Base-by-base conservation (phyloP, 2,797 vertebrate genomes). In the Lacerta agilis region DNA sequence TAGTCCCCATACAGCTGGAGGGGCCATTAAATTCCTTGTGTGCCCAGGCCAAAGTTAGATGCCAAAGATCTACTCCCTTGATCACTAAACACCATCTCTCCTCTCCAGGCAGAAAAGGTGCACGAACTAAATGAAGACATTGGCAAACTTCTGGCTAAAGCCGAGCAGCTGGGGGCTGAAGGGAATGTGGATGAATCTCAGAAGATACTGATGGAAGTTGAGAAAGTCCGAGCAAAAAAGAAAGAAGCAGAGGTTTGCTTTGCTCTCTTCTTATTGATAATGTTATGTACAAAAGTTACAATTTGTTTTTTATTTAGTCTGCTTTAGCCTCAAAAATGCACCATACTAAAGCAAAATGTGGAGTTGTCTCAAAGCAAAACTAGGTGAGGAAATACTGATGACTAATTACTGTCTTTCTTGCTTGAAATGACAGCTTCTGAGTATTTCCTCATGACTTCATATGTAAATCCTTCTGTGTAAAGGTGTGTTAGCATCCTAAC, bases 61-160 rank as follows among this genome's bases (percentile, higher is more conserved):
- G 25, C 13, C 29, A 18, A 41, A 77, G 25, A 20, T 11, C 2
- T 9, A 0, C 6, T 55, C 25, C 18, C 11, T 33, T 20, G 29
- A 38, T 82, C 75, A 29, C 0, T 91, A 7, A 93, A 80, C 91
- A 89, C 0, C 8, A 1, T 13, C 36, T 92, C 0, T 61, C 76
- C 49, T 82, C 49, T 93, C 86, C 89, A 99, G 98, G 99, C 99
- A 77, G 99, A 99, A 97, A 99, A 99, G 90, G 99, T 99, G 72
- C 98, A 99, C 4, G 99, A 99, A 91, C 95, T 99, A 95, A 99
- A 99, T 77, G 99, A 99, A 96, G 99, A 99, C 96, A 99, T 99
- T 73, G 99, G 99, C 86, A 99, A 99, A 91, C 98, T 99, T 13
- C 96, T 99, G 93, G 99, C 99, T 72, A 99, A 99, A 96, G 98